Percentiles rank a stretch among this genome's conserved stretches.
These are phyloP conservation scores for Crypturellus undulatus DNA, from an alignment of 2,113 vertebrate genomes.

Conservation along the genomic window DNA sequence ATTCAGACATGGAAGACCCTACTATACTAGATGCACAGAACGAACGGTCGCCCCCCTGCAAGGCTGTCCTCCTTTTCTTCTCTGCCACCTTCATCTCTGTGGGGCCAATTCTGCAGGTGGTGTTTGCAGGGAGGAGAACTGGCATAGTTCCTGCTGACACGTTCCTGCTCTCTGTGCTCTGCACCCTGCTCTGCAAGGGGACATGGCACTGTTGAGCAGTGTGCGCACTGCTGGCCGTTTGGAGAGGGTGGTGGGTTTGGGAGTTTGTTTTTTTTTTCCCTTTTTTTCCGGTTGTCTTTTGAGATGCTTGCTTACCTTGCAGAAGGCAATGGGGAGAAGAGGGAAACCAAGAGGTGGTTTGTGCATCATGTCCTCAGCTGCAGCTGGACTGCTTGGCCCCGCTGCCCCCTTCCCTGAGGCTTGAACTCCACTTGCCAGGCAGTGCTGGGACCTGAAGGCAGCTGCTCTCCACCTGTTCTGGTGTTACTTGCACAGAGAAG, in stretches of 20 bases:
- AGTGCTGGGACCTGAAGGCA: not conserved
- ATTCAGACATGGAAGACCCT: not conserved
- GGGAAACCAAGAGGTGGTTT: not conserved
- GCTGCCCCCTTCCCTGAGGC: not conserved
- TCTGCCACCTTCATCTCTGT: not conserved
- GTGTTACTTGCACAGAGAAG: rapidly evolving
- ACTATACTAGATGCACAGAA: rapidly evolving
- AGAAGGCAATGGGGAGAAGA: not conserved
- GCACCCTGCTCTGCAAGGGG: rapidly evolving
- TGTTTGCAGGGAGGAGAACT: not conserved
- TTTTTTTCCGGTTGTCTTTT: not conserved
- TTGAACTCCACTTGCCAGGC: not conserved
- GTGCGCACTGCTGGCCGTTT: rapidly evolving
- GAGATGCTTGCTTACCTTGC: not conserved
- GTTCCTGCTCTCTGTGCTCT: not conserved
- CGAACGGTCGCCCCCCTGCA: not conserved
- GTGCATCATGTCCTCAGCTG: not conserved
- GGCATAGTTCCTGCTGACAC: not conserved
- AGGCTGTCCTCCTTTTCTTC: not conserved
- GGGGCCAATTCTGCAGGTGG: not conserved
- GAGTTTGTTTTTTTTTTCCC: no score
- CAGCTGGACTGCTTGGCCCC: not conserved
- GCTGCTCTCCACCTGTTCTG: not conserved
- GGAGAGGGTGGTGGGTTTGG: not conserved
- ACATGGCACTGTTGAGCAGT: not conserved